Base-by-base conservation (phyloP, 2,113 vertebrate genomes). In the Colaptes auratus region DNA sequence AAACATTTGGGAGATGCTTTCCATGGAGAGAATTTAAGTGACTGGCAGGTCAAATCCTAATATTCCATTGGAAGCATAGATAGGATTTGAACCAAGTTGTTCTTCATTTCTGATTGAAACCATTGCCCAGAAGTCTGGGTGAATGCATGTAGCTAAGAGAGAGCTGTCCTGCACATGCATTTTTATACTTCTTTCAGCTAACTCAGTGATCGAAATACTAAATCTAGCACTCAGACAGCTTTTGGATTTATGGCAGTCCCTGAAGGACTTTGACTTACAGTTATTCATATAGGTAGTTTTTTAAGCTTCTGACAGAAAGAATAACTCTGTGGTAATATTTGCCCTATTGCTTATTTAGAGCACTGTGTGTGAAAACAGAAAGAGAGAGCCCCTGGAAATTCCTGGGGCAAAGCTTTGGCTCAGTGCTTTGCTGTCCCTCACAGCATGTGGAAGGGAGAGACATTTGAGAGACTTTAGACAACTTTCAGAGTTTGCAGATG, bases 281-380 rank as follows among this genome's bases (percentile, higher is more conserved):
- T 94, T 95, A 90, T 63, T 86, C 71, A 80, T 85, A 76, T 65
- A 93, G 72, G 66, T 91, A 90, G 58, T 90, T 96, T 85, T 92
- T 81, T 44, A 87, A 94, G 94, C 93, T 94, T 93, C 80, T 96
- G 64, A 65, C 58, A 81, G 77, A 92, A 96, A 70, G 90, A 90
- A 85, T 89, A 95, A 92, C 60, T 94, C 60, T 73, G 39, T 81
- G 56, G 50, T 96, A 77, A 87, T 82, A 76, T 82, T 66, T 4
- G 6, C 94, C 42, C 48, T 76, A 23, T 86, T 86, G 59, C 65
- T 85, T 95, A 81, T 91, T 87, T 91, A 70, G 92, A 91, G 42
- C 58, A 70, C 27, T 1, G 5, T 60, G 30, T 82, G 27, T 61
- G 78, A 86, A 82, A 91, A n/a, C 3, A 59, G 73, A 88, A 82